Conservation (phyloP, 1,140 invertebrate species). For the Cyrtorhinus lividipennis region DNA sequence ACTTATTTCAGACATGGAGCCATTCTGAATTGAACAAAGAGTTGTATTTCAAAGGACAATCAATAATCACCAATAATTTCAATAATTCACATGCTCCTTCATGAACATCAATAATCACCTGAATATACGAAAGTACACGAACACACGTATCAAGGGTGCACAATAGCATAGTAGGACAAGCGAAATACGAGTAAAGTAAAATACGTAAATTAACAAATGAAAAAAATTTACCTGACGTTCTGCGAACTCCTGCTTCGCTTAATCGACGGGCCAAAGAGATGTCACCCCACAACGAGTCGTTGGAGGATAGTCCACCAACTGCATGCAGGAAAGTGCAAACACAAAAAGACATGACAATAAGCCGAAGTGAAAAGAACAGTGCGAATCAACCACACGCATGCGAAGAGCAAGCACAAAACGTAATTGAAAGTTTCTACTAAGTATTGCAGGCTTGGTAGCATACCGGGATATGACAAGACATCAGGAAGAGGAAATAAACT, state of each 20-base stretch:
- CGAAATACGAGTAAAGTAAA: background rate
- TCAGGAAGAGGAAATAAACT: no score
- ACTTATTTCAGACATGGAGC: no score
- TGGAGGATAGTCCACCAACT: slow-evolving; percentile 20
- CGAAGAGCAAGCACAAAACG: slow-evolving; percentile 13
- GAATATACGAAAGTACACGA: no score
- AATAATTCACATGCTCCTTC: no score
- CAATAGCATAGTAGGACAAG: no score
- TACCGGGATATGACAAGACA: no score
- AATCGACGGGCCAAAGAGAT: slow-evolving; percentile 20
- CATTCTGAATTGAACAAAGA: no score
- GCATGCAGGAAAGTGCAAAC: slow-evolving; percentile 11
- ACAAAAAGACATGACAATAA: slow-evolving; percentile 8
- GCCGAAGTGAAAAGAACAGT: background rate
- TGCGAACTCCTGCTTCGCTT: slow-evolving; percentile 26
- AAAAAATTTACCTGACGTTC: slow-evolving; percentile 25
- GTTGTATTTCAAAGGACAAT: no score
- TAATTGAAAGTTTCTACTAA: slow-evolving; percentile 8
- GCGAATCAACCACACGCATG: background rate
- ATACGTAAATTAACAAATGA: background rate
- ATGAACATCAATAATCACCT: no score
- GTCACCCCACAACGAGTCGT: slow-evolving; percentile 25
- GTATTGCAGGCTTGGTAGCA: no score
- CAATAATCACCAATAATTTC: no score
- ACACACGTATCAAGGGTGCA: no score